Percentiles rank a stretch among this genome's conserved stretches.
Conservation (phyloP, 1,140 invertebrate genomes). For the Varroa destructor region DNA sequence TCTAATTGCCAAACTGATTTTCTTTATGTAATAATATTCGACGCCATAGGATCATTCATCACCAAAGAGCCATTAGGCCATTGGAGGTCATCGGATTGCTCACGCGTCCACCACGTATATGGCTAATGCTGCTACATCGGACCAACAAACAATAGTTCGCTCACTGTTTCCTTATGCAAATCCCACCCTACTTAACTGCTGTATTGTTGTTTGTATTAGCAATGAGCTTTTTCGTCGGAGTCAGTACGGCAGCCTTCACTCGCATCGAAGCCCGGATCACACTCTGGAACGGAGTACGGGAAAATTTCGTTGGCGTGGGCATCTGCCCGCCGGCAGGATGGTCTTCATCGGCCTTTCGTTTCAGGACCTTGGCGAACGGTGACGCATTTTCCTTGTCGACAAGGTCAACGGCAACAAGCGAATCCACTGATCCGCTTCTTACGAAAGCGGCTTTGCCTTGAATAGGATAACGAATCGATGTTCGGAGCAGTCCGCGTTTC, state of each 20-base stretch:
- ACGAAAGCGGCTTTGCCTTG: neutral
- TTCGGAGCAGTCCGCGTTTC: neutral
- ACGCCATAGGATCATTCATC: too few species aligned
- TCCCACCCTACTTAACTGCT: neutral
- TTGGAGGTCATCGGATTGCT: too few species aligned
- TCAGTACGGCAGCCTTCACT: slow-evolving; percentile 21
- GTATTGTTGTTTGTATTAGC: neutral
- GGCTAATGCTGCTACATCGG: too few species aligned
- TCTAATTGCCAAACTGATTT: too few species aligned
- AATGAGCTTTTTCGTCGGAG: slow-evolving; percentile 13
- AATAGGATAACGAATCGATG: slow-evolving; percentile 9
- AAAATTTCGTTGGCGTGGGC: slow-evolving; percentile 10
- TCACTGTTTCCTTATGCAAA: too few species aligned
- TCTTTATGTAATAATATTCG: too few species aligned
- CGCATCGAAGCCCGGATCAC: slow-evolving; percentile 21
- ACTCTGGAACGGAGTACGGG: slow-evolving; percentile 12
- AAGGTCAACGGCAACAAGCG: neutral
- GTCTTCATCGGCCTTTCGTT: neutral
- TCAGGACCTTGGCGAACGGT: slow-evolving; percentile 1
- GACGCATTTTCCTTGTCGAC: slow-evolving; percentile 20
- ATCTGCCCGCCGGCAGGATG: too few species aligned
- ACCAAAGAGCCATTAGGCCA: too few species aligned
- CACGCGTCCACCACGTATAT: too few species aligned
- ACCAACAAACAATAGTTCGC: too few species aligned
- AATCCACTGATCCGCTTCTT: slow-evolving; percentile 14